phyloP scores from a whole-genome alignment of 2,888 invertebrate genomes.

The Parnassius smintheus region DNA sequence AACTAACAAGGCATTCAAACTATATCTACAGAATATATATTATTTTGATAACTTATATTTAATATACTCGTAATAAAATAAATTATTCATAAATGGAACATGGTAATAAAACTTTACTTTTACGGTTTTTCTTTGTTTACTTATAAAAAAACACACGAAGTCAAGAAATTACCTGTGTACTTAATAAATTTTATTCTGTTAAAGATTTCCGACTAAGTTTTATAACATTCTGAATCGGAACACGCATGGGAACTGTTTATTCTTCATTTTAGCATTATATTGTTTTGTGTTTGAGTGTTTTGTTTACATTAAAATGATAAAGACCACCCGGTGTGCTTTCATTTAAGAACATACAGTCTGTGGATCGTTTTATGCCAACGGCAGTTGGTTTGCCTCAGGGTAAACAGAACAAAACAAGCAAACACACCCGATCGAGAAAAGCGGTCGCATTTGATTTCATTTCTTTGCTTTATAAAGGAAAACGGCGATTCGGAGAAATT shows the following conservation, averaged over 20 bases:
- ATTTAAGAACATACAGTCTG: constrained; percentile 52
- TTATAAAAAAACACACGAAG: too few species aligned
- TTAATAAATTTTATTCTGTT: constrained; percentile 16
- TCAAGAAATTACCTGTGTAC: constrained; percentile 18
- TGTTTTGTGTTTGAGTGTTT: constrained; percentile 61
- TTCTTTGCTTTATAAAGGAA: constrained; percentile 35
- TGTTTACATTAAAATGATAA: constrained; percentile 77
- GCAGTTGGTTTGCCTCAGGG: constrained; percentile 73
- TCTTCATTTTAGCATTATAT: constrained; percentile 66
- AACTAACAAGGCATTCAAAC: too few species aligned
- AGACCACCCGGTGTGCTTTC: constrained; percentile 71
- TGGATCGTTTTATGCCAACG: constrained; percentile 57
- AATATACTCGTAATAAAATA: too few species aligned
- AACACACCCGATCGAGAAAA: constrained; percentile 60
- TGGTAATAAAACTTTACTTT: too few species aligned
- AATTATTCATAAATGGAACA: too few species aligned
- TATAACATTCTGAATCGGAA: constrained; percentile 30
- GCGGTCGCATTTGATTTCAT: constrained; percentile 56
- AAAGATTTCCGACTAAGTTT: constrained; percentile 11
- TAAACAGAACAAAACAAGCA: constrained; percentile 70
- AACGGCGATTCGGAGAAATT: constrained; percentile 27
- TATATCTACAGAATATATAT: too few species aligned
- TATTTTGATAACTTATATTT: too few species aligned
- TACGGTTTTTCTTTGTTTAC: too few species aligned
- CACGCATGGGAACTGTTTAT: constrained; percentile 51